Percentiles rank a stretch among this genome's conserved stretches.
phyloP scores from a whole-genome alignment of 1,140 invertebrate species.

The Laupala kohalensis region DNA sequence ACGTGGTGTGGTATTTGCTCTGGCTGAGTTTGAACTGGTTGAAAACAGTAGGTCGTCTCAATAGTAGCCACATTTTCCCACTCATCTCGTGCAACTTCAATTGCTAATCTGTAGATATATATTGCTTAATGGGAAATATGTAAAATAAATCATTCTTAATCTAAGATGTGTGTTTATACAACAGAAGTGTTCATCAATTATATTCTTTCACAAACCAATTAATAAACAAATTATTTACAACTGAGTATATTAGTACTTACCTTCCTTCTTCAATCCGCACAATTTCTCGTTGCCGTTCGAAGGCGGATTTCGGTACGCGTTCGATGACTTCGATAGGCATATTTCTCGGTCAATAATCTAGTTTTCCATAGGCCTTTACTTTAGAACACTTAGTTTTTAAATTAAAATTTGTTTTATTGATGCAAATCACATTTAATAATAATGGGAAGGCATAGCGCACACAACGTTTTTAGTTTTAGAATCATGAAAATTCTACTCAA shows the following conservation, averaged over 20 bases:
- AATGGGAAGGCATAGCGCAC: too few species aligned
- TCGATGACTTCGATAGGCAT: not conserved
- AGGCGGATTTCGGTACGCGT: not conserved
- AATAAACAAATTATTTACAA: not conserved
- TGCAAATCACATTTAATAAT: too few species aligned
- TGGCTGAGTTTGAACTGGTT: not conserved
- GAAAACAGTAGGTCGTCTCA: not conserved
- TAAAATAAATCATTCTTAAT: not conserved
- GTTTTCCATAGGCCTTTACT: too few species aligned
- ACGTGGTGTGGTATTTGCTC: not conserved
- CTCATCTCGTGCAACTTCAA: conserved; percentile 2
- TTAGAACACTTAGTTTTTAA: too few species aligned
- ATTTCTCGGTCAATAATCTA: not conserved
- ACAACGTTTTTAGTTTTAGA: too few species aligned
- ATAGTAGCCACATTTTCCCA: conserved; percentile 9
- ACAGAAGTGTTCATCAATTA: not conserved
- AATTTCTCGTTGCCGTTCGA: not conserved
- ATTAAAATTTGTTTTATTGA: too few species aligned
- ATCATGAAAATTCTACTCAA: too few species aligned
- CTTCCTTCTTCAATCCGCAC: not conserved
- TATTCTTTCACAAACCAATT: not conserved
- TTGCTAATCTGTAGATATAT: not conserved
- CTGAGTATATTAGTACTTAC: not conserved
- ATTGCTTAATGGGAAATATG: not conserved
- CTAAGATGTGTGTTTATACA: not conserved